Evolutionary conservation across 2,888 invertebrate genomes (phyloP), one percentile per base, ranked within the genome.

Genomic region (Ormyrus pomaceus): DNA sequence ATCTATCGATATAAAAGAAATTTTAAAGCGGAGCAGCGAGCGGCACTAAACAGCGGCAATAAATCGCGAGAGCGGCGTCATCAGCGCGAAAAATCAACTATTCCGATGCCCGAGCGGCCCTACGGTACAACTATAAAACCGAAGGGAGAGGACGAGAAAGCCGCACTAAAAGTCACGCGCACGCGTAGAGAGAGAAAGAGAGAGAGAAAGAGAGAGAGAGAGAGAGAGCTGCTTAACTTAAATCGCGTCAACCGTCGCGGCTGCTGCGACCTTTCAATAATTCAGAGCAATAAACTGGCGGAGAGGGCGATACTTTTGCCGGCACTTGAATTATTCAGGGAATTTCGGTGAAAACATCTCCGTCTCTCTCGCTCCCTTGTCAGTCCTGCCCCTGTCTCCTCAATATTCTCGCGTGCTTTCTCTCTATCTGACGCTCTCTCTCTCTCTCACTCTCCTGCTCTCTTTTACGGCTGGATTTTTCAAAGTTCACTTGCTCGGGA

Each of bases 271-370:
- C 76, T 81, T 77, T 86, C 83, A 87, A 87, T 87, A 87, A 86
- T 88, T 87, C 84, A 86, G 77, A 72, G 84, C 86, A 86, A 87
- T 86, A 86, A 87, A 79, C 75, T 59, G 69, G 65, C 9, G 48
- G 46, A 9, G 34, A 13, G 83, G 83, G 82, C 82, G 83, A 85
- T 84, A 85, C 85, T 84, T 83, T 84, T 80, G 79, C 73, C 83
- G 79, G 76, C 59, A 11, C 71, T 71, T 87, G 83, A 86, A 88
- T 87, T 85, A 87, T 87, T 88, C 83, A 86, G 74, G 80, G 82
- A 85, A 87, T 85, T 84, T 84, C 83, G 83, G 83, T 79, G 85
- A 85, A 85, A 86, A 84, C 73, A 74, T 79, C 51, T 68, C 66
- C 62, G 65, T 81, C 66, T 78, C 64, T 58, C 13, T 65, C 56